A percentile compares a stretch with the other conserved stretches of the same genome.
Evolutionary conservation across 2,888 invertebrate species (phyloP).

Genomic region (Autographa gamma): DNA sequence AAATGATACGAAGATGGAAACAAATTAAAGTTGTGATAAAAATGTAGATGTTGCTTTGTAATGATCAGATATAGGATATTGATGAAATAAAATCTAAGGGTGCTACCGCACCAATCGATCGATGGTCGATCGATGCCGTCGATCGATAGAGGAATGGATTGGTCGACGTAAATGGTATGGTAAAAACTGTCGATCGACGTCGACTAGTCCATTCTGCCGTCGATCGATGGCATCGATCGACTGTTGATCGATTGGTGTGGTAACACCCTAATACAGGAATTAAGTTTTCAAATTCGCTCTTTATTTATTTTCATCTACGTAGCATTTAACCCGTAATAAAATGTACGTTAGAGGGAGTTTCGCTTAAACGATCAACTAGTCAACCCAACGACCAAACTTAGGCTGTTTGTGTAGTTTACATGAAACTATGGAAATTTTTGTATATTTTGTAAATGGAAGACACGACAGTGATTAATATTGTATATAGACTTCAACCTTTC

Average conservation of each 20-base stretch:
- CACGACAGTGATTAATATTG: constrained; percentile 75
- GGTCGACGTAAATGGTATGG: too few relatives aligned
- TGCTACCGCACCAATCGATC: too few relatives aligned
- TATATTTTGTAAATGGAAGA: constrained; percentile 84
- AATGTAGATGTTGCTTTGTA: background rate
- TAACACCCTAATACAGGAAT: too few relatives aligned
- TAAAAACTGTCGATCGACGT: too few relatives aligned
- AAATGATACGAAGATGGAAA: constrained; percentile 53
- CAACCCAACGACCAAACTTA: constrained; percentile 64
- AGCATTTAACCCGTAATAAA: constrained; percentile 22
- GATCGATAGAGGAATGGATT: too few relatives aligned
- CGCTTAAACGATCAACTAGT: constrained; percentile 36
- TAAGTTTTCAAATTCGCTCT: background rate
- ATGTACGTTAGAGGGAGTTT: constrained; percentile 16
- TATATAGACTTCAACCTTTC: constrained; percentile 45
- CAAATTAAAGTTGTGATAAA: constrained; percentile 8
- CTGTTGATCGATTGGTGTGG: too few relatives aligned
- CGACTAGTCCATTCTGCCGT: too few relatives aligned
- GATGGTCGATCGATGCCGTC: too few relatives aligned
- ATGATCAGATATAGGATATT: background rate
- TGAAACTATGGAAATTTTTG: constrained; percentile 63
- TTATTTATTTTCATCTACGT: constrained; percentile 32
- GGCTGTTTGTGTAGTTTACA: constrained; percentile 47
- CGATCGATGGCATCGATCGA: too few relatives aligned
- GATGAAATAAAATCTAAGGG: background rate